phyloP scores from a whole-genome alignment of 2,797 vertebrate species.

The Falco columbarius region DNA sequence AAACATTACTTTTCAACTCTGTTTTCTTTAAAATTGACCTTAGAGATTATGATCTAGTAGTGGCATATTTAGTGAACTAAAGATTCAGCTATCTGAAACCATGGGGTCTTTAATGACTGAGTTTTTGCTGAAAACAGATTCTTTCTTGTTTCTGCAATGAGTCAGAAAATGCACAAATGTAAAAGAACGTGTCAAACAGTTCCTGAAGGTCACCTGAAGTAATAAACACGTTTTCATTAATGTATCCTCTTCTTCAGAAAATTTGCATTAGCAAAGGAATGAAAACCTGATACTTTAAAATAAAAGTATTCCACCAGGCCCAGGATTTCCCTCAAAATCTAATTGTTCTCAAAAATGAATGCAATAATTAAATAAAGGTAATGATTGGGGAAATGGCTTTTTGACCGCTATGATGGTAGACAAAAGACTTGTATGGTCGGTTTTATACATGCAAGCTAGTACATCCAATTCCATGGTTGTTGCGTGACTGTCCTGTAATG shows the following conservation, averaged over 20 bases:
- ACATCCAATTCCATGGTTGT: neutral
- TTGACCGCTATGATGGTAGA: neutral
- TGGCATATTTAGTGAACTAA: neutral
- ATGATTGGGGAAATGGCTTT: neutral
- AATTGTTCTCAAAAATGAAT: neutral
- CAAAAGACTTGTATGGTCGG: neutral
- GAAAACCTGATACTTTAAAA: neutral
- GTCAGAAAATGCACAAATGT: neutral
- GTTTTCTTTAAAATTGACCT: neutral
- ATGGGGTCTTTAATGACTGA: neutral
- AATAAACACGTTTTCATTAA: neutral
- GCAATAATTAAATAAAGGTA: neutral
- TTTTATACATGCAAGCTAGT: neutral
- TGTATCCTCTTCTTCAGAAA: neutral
- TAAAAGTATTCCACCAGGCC: neutral
- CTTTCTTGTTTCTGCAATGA: neutral
- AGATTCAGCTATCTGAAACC: neutral
- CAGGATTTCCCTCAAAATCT: neutral
- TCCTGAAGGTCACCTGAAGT: neutral
- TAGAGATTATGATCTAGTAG: neutral
- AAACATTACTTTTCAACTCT: neutral
- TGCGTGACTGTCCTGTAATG: neutral
- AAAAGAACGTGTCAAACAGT: rapidly evolving
- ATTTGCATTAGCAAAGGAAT: neutral
- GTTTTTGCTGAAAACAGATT: neutral